Evolutionary conservation across 2,888 invertebrate species (phyloP), one percentile per base, ranked within the genome.

Genomic region (Lordiphosa andalusiaca): DNA sequence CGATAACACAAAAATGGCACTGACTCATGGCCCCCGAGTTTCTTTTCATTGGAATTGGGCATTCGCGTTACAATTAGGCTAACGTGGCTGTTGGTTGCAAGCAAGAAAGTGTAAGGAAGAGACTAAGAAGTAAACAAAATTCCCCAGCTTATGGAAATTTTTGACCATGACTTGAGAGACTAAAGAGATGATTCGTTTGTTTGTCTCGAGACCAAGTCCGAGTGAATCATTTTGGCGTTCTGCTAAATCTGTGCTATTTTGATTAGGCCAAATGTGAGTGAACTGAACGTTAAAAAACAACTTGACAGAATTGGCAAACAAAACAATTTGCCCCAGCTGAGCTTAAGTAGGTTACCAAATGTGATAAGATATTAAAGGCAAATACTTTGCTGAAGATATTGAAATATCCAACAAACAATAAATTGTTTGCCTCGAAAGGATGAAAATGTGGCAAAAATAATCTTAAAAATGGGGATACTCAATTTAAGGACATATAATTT

Each of bases 211-310:
- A 30, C 30, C 9, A 30, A 30, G 10, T 30, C 9, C 9, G 10
- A 10, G 30, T 30, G 30, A 30, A 30, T 30, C 30, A 30, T 30
- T 10, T 30, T 30, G 30, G 30, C 10, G 30, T 30, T 30, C 10
- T 30, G 30, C 30, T 16, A 30, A 30, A 49, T 62, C 50, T 63
- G 63, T 53, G 55, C 73, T 73, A 70, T 65, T 78, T 80, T 76
- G 75, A 78, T 76, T 76, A 75, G 75, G 75, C 75, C 75, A 76
- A 76, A 78, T 68, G 75, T 76, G 75, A 76, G 70, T 76, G 80
- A 76, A 76, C 75, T 63, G 54, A 49, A 60, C 53, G 46, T n/a
- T n/a, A 16, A 40, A 53, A 47, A 49, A 61, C 50, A 74, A 61
- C 61, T 48, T 60, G 59, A 59, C 58, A 60, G 59, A 60, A 52